These are phyloP conservation scores for Zosterops japonicus DNA, from an alignment of 2,113 vertebrate species.

Conservation along the genomic window DNA sequence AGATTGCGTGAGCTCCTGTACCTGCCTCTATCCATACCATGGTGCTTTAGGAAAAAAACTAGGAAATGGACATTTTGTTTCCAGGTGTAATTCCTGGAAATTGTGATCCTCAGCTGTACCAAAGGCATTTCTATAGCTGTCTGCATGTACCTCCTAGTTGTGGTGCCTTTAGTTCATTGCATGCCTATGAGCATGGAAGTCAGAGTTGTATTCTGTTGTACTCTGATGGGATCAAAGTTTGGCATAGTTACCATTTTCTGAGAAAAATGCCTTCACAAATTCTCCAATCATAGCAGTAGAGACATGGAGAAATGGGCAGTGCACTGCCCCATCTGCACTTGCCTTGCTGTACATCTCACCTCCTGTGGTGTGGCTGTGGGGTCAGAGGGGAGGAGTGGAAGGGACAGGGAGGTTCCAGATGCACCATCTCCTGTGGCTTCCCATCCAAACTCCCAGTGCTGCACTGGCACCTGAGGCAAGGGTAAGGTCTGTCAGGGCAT, in stretches of 20 bases:
- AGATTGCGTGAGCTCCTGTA: fast-evolving
- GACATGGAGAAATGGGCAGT: background rate
- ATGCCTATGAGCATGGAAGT: background rate
- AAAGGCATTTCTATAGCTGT: background rate
- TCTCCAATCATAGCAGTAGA: background rate
- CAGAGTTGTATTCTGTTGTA: background rate
- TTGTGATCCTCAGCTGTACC: fast-evolving
- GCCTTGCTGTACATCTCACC: fast-evolving
- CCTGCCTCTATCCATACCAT: background rate
- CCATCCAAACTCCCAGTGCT: background rate
- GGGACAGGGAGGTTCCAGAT: background rate
- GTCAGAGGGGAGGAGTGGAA: background rate
- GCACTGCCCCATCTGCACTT: background rate
- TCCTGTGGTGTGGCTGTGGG: background rate
- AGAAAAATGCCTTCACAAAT: background rate
- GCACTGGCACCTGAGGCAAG: no score
- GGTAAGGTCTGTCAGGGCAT: background rate
- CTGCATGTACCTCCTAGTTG: background rate
- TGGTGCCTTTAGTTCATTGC: background rate
- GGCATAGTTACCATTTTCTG: background rate
- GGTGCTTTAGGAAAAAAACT: background rate
- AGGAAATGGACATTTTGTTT: background rate
- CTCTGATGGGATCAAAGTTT: background rate
- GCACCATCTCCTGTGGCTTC: background rate
- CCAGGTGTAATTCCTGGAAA: background rate